These are phyloP conservation scores for Leptobrachium leishanense DNA, from an alignment of 2,113 vertebrate genomes.

Conservation along the genomic window DNA sequence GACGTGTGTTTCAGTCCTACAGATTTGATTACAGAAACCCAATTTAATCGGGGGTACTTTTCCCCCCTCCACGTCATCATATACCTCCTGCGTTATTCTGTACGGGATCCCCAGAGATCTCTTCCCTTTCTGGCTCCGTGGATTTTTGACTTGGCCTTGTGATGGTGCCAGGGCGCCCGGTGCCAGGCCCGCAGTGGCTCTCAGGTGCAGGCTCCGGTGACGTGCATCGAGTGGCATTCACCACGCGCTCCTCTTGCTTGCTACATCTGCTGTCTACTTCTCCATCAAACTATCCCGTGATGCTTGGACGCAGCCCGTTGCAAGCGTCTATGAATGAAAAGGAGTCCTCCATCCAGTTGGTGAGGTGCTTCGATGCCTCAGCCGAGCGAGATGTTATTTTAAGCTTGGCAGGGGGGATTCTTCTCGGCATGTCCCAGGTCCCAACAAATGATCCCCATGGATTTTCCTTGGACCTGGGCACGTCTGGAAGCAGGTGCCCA, in stretches of 20 bases:
- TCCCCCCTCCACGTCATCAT: too few species aligned
- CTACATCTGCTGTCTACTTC: not conserved
- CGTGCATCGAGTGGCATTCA: not conserved
- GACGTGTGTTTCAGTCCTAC: too few species aligned
- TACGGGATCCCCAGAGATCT: too few species aligned
- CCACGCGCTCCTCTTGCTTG: not conserved
- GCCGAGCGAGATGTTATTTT: slow-evolving; percentile 57
- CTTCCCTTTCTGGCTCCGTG: too few species aligned
- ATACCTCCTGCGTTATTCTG: too few species aligned
- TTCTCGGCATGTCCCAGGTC: slow-evolving; percentile 67
- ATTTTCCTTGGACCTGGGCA: slow-evolving; percentile 66
- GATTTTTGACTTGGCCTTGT: not conserved
- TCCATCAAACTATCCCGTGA: slow-evolving; percentile 49
- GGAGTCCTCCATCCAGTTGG: slow-evolving; percentile 51
- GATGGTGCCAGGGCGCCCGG: not conserved
- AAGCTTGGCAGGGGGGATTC: slow-evolving; percentile 61
- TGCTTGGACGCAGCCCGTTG: slow-evolving; percentile 59
- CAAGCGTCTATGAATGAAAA: slow-evolving; percentile 52
- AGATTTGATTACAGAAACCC: too few species aligned
- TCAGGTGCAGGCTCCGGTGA: not conserved
- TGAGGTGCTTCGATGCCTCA: slow-evolving; percentile 46
- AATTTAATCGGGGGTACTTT: too few species aligned
- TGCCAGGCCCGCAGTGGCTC: not conserved
- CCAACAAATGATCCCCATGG: slow-evolving; percentile 67
- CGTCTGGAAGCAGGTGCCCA: slow-evolving; percentile 62